Evolutionary conservation across 2,113 vertebrate species (phyloP), one percentile per base, ranked within the genome.

Genomic region (Vulpes lagopus): DNA sequence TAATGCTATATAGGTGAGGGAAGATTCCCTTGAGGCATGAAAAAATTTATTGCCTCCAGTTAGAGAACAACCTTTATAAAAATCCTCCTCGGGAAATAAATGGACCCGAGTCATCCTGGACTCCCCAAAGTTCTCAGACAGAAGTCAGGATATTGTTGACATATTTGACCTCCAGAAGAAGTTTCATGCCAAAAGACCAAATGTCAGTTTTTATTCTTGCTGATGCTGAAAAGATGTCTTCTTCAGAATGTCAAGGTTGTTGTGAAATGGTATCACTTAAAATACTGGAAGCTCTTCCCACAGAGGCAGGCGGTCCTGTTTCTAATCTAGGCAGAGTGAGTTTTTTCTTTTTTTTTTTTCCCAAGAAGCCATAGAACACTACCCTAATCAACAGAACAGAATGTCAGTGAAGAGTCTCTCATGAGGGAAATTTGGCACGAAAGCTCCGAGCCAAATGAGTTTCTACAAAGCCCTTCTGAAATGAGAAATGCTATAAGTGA

Each of bases 401-500:
- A 83, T 65, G 76, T 83, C 55, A 94, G 11, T 19, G 17, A 65
- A 53, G 35, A 74, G 32, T 81, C 65, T 55, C 38, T 74, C 49
- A 25, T 73, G 78, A 67, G 62, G 38, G 27, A 78, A 81, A 57
- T 57, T 67, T 81, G 49, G 30, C 80, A 67, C 60, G 38, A 86
- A 85, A 89, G 80, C 43, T 55, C 22, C 30, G 64, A 94, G 59
- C 62, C 84, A 74, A 59, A 60, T 69, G 38, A 81, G n/a, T 67
- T 92, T 30, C 79, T 85, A 53, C 25, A 85, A 84, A 96, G 30
- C 27, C 14, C 51, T 62, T 71, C 38, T 95, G 88, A 74, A 74
- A 55, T 81, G 74, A 80, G 71, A 96, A 81, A 60, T 23, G 35
- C 57, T 43, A 2, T 6, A 17, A 7, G 17, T 62, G 86, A 91